Conservation (phyloP, 2,888 invertebrate species). For the Mystacides longicornis region DNA sequence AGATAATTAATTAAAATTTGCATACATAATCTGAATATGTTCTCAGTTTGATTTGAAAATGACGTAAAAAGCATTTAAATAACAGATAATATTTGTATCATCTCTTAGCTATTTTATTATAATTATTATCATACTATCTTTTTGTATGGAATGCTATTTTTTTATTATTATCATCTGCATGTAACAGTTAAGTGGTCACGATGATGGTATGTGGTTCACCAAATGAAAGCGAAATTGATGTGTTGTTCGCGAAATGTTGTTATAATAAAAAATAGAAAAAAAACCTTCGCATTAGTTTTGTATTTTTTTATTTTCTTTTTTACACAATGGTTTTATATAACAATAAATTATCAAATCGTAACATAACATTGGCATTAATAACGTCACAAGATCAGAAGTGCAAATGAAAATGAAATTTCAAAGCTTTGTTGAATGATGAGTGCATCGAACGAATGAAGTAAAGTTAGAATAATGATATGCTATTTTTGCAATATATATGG, state of each 20-base stretch:
- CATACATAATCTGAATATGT: too few relatives aligned
- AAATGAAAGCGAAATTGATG: not conserved
- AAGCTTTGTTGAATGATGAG: not conserved
- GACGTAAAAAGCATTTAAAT: too few relatives aligned
- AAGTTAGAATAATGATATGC: too few relatives aligned
- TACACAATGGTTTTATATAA: constrained; percentile 20
- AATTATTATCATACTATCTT: not conserved
- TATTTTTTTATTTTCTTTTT: constrained; percentile 16
- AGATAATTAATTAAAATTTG: too few relatives aligned
- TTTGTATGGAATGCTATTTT: not conserved
- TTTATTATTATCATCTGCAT: not conserved
- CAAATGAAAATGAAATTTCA: not conserved
- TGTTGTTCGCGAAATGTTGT: not conserved
- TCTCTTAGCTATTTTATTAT: too few relatives aligned
- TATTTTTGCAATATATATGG: constrained; percentile 14
- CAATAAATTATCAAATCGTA: constrained; percentile 23
- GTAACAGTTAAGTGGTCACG: too few relatives aligned
- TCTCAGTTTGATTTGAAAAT: too few relatives aligned
- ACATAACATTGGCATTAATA: constrained; percentile 26
- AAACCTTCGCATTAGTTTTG: not conserved
- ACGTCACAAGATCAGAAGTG: constrained; percentile 3
- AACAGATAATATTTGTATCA: too few relatives aligned
- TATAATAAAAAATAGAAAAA: not conserved
- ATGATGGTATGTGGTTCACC: not conserved
- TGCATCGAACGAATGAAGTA: constrained; percentile 6